Percentiles rank a stretch among this genome's conserved stretches.
These are phyloP conservation scores for Dryococelus australis DNA, from an alignment of 2,888 invertebrate species.

Conservation along the genomic window DNA sequence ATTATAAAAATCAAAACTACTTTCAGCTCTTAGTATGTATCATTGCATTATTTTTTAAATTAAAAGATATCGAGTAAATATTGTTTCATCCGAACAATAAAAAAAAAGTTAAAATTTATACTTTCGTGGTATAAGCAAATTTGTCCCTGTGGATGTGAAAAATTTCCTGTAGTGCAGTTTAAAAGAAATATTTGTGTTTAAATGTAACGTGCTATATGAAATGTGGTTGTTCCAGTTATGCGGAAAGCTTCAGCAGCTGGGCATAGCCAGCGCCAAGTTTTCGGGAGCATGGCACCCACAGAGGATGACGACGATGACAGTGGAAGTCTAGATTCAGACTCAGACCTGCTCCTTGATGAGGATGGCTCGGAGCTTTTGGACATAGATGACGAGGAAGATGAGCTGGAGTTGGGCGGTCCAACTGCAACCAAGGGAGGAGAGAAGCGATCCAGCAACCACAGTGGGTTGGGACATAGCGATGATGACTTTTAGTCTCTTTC, in stretches of 20 bases:
- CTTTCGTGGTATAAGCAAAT: too few relatives aligned
- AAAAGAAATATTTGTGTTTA: too few relatives aligned
- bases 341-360: constrained; percentile 65
- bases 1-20: neutral
- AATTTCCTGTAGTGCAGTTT: too few relatives aligned
- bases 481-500: constrained; percentile 59
- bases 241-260: constrained; percentile 43
- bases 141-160: too few relatives aligned
- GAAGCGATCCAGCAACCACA: constrained; percentile 43
- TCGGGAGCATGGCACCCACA: constrained; percentile 65
- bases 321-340: constrained; percentile 59
- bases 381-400: constrained; percentile 67
- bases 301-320: constrained; percentile 55
- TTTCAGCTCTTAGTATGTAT: neutral
- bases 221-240: constrained; percentile 39
- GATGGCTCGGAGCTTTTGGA: constrained; percentile 67
- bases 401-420: constrained; percentile 54
- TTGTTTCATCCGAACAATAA: too few relatives aligned
- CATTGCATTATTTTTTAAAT: too few relatives aligned
- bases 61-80: too few relatives aligned
- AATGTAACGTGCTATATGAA: too few relatives aligned
- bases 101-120: too few relatives aligned
- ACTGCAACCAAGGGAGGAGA: constrained; percentile 37
- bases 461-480: constrained; percentile 58
- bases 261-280: constrained; percentile 60